These are phyloP conservation scores for Tricholauxania praeusta DNA, from an alignment of 2,888 invertebrate genomes.

Conservation along the genomic window DNA sequence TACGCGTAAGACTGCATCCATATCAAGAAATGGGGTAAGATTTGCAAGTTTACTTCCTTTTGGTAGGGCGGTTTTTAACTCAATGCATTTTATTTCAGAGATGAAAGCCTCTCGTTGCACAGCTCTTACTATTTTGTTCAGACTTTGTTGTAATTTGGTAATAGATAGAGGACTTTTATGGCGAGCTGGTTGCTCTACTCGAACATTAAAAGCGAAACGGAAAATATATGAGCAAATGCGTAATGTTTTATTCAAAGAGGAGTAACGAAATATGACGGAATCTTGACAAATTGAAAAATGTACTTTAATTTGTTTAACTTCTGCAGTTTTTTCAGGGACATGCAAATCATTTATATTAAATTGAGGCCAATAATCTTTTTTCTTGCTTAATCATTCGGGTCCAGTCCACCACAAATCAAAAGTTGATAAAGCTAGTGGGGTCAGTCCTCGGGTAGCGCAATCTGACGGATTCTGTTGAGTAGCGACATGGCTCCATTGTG, in stretches of 20 bases:
- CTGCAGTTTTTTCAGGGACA: neutral
- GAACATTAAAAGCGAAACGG: neutral
- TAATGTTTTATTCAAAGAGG: neutral
- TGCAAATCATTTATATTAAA: neutral
- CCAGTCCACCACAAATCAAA: conserved; percentile 23
- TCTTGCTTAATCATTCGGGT: neutral
- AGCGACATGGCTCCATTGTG: neutral
- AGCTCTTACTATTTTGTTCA: neutral
- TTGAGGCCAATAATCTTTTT: neutral
- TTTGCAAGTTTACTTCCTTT: conserved; percentile 13
- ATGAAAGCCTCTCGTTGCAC: neutral
- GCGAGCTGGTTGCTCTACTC: too few species aligned
- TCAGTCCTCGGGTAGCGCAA: conserved; percentile 3
- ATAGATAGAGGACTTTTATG: too few species aligned
- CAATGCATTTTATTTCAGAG: neutral
- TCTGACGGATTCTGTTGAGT: neutral
- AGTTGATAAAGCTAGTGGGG: neutral
- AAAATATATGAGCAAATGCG: neutral
- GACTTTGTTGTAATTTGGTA: neutral
- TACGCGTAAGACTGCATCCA: neutral
- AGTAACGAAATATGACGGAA: neutral
- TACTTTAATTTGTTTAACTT: neutral
- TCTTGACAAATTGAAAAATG: conserved; percentile 1
- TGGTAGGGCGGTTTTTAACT: neutral
- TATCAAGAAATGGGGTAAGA: conserved; percentile 17